Evolutionary conservation across 2,888 invertebrate genomes (phyloP), one percentile per base, ranked within the genome.

Genomic region (Mystacides longicornis): DNA sequence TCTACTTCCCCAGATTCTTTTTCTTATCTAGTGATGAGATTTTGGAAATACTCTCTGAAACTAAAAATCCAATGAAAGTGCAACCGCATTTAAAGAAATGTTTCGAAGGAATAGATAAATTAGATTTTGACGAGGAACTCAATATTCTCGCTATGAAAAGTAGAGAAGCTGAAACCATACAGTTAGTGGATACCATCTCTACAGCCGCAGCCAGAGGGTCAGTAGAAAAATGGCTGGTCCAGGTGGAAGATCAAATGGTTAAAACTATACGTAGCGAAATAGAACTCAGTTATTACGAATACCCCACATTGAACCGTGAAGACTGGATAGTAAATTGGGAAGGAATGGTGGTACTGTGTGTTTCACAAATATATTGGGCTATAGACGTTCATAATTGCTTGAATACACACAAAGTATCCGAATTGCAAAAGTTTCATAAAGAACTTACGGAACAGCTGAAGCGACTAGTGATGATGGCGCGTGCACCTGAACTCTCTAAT

Each of bases 11-110:
- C 42, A 80, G 93, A 68, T 92, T 93, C 68, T 93, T 93, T 77
- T 93, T 93, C 67, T 75, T 94, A 56, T 93, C 93, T 4, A 93
- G 93, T 68, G 90, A 92, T 65, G 93, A 93, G 71, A 85, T 93
- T 81, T 74, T 94, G 63, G 91, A 93, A 71, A 91, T 94, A 64
- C 75, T 94, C 59, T 91, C 92, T 0, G 91, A 93, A 77, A 91
- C 91, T 1, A 90, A 90, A 72, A 89, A 92, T 67, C 91, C 91
- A 0, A 70, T 85, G 5, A 79, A 88, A 64, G 90, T 92, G 2
- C 90, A 92, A 69, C 90, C 90, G 1, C 89, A 92, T 74, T 72
- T 93, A 54, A 87, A 87, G 67, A 92, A 92, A 73, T 91, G 90
- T 70, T 93, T 93, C 68, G 91, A 92, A 73, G 92, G 89, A 49